Evolutionary conservation across 2,797 vertebrate species (phyloP).

Genomic region (Darevskia nairensis): DNA sequence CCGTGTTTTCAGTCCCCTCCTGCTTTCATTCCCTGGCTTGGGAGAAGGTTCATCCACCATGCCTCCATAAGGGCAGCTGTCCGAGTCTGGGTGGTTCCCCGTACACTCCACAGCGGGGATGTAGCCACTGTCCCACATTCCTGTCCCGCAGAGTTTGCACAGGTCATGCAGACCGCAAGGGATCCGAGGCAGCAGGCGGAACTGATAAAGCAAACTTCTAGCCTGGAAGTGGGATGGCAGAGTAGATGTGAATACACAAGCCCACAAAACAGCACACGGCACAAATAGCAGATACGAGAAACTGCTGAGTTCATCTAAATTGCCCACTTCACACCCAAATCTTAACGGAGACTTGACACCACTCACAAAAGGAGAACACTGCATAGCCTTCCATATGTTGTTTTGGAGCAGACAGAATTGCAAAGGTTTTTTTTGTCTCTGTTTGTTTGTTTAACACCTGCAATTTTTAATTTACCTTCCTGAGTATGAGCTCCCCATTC

Average conservation of each 20-base stretch:
- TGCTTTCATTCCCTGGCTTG: conserved; percentile 77
- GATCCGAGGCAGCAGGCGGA: conserved; percentile 93
- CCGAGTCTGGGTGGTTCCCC: conserved; percentile 88
- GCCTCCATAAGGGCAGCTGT: conserved; percentile 95
- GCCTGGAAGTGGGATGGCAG: conserved; percentile 80
- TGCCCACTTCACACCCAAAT: neutral
- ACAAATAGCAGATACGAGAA: neutral
- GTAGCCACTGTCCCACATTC: conserved; percentile 99
- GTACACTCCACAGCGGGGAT: conserved; percentile 96
- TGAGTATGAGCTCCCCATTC: conserved; percentile 96
- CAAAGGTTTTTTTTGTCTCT: neutral
- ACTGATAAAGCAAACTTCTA: conserved; percentile 96
- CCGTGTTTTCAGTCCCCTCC: conserved; percentile 83
- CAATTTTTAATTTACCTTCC: conserved; percentile 84
- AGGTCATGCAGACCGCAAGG: conserved; percentile 96
- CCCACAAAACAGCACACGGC: neutral
- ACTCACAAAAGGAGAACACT: neutral
- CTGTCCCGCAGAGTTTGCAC: conserved; percentile 93
- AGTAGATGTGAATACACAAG: conserved; percentile 2
- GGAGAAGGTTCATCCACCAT: conserved; percentile 82
- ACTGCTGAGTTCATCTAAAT: neutral
- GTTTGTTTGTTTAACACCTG: too few relatives aligned
- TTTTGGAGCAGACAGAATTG: neutral
- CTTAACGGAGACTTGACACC: neutral
- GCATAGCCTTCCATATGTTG: neutral